Evolutionary conservation across 1,140 invertebrate genomes (phyloP).

Genomic region (Thaumetopoea pityocampa): DNA sequence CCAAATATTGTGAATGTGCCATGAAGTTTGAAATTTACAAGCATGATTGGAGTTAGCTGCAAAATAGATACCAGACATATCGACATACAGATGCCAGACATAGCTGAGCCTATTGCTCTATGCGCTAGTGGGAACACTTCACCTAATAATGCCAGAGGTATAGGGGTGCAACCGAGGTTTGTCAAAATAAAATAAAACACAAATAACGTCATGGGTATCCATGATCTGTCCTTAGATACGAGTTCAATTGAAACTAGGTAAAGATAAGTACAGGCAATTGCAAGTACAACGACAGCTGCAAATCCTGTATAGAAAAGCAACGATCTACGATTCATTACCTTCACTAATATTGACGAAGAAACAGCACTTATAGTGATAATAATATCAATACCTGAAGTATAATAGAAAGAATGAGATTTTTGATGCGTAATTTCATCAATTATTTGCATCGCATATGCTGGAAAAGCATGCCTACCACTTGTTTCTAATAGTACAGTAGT

Average conservation of each 20-base stretch:
- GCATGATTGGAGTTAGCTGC: slow-evolving; percentile 43
- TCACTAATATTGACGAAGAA: slow-evolving; percentile 46
- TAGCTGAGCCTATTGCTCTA: slow-evolving; percentile 40
- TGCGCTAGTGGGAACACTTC: slow-evolving; percentile 52
- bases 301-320: slow-evolving; percentile 44
- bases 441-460: slow-evolving; percentile 52
- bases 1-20: slow-evolving; percentile 48
- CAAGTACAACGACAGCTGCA: slow-evolving; percentile 30
- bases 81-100: too few species aligned
- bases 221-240: slow-evolving; percentile 32
- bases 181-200: slow-evolving; percentile 44
- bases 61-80: too few species aligned
- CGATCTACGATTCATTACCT: slow-evolving; percentile 41
- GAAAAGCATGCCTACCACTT: slow-evolving; percentile 53
- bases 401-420: slow-evolving; percentile 43
- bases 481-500: slow-evolving; percentile 40
- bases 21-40: slow-evolving; percentile 37
- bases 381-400: slow-evolving; percentile 45
- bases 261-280: slow-evolving; percentile 33
- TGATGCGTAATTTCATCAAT: slow-evolving; percentile 42
- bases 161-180: slow-evolving; percentile 54
- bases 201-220: slow-evolving; percentile 41
- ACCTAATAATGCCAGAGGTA: slow-evolving; percentile 50
- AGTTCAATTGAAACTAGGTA: slow-evolving; percentile 29
- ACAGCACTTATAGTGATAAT: slow-evolving; percentile 46